A percentile compares a stretch with the other conserved stretches of the same genome.
Evolutionary conservation across 1,140 invertebrate genomes (phyloP).

Genomic region (Leptonema lineaticorne): DNA sequence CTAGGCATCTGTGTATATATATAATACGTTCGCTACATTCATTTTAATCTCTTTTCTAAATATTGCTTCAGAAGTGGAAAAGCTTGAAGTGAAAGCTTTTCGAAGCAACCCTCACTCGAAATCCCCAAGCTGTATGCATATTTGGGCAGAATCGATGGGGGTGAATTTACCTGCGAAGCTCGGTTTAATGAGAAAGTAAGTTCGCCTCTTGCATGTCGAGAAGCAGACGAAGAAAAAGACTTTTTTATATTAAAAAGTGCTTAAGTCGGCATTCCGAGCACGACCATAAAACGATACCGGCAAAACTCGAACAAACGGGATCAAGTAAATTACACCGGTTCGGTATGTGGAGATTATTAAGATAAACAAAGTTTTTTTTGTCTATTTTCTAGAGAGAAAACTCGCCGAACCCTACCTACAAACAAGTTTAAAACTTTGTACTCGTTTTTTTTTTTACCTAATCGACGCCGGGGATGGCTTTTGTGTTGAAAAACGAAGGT

Average conservation of each 20-base stretch:
- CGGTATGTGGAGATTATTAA: constrained; percentile 31
- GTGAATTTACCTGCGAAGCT: constrained; percentile 31
- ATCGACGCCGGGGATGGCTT: background rate
- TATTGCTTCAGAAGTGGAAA: background rate
- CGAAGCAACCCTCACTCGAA: background rate
- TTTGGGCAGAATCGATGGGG: constrained; percentile 27
- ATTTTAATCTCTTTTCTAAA: background rate
- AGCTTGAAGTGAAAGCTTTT: background rate
- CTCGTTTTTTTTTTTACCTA: background rate
- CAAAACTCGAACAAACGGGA: constrained; percentile 8
- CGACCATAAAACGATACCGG: constrained; percentile 29
- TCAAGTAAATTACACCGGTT: constrained; percentile 32
- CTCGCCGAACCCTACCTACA: background rate
- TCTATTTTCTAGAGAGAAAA: background rate
- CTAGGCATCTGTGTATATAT: no score
- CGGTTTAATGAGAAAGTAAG: constrained; percentile 36
- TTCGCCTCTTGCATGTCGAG: constrained; percentile 5
- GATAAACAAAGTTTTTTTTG: constrained; percentile 30
- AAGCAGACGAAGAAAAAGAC: constrained; percentile 14
- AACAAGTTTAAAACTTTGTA: background rate
- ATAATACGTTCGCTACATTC: background rate
- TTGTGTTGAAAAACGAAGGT: constrained; percentile 18
- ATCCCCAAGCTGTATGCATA: constrained; percentile 16
- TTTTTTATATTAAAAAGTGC: constrained; percentile 36
- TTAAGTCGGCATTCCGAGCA: constrained; percentile 29